Evolutionary conservation across 2,888 invertebrate genomes (phyloP), one percentile per base, ranked within the genome.

Genomic region (Pterobdella sp.): DNA sequence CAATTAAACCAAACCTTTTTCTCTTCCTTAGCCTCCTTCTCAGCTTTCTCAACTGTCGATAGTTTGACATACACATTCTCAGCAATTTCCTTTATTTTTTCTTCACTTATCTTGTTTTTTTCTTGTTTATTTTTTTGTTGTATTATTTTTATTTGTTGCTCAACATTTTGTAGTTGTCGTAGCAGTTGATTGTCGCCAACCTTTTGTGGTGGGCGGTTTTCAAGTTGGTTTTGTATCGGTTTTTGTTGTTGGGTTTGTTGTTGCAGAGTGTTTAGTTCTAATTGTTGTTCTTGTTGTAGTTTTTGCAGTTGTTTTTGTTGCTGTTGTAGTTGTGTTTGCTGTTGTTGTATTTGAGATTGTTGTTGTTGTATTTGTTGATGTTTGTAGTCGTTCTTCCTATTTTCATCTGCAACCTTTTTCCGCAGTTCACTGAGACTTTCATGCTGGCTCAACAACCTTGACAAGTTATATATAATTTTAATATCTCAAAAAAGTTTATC

Each of bases 341-440:
- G 29, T 3, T 68, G 68, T 68, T 68, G 68, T 14, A 68, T 35
- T 49, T 49, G 52, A 49, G 14, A n/a, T n/a, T 29, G 65, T 32
- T 65, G 32, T 26, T 71, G 56, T 60, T 71, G 56, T n/a, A 71
- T n/a, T 71, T 71, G 52, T 60, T 71, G 71, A n/a, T 71, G 56
- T 4, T 63, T 71, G 29, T 22, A 26, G n/a, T 71, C 56, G 29
- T 56, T 56, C 36, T 63, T 56, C 2, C n/a, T 71, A 1, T 71
- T 60, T 63, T 71, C 71, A 35, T 71, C 71, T 35, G 37, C 56
- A 14, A 71, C 1, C 0, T 22, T 32, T 31, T 60, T 63, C 1
- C 60, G 29, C n/a, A 34, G 63, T 31, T 1, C 35, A 60, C 22
- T 14, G 34, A 71, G 7, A 22, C 71, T 71, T 60, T 14, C n/a